Evolutionary conservation across 2,113 vertebrate genomes (phyloP).

Genomic region (Cyanistes caeruleus): DNA sequence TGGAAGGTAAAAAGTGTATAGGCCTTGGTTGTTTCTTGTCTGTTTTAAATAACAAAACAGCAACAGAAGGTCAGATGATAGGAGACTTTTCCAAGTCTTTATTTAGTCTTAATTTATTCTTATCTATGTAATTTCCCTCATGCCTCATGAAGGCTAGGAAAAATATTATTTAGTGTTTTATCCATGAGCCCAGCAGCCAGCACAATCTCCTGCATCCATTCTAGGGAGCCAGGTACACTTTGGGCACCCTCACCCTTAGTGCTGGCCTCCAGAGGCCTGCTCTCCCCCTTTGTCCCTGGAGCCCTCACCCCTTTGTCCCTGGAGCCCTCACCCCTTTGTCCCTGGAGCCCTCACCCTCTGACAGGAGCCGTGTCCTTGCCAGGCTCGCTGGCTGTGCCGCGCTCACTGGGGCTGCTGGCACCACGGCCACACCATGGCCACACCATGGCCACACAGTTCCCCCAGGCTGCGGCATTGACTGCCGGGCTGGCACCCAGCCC

Average conservation of each 20-base stretch:
- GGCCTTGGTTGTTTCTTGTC: background rate
- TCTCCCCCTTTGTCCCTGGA: background rate
- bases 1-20: background rate
- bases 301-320: background rate
- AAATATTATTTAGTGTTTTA: background rate
- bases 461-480: fast-evolving
- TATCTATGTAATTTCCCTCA: background rate
- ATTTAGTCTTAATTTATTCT: background rate
- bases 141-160: background rate
- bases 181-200: background rate
- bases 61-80: background rate
- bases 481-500: background rate
- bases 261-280: background rate
- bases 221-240: background rate
- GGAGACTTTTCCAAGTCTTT: fast-evolving
- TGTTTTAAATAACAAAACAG: background rate
- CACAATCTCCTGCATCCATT: background rate
- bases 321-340: too few relatives aligned
- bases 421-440: fast-evolving
- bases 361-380: too few relatives aligned
- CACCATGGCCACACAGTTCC: fast-evolving
- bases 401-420: fast-evolving
- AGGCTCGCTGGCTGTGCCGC: fast-evolving
- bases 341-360: background rate
- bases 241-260: background rate